Evolutionary conservation across 2,888 invertebrate genomes (phyloP).

Genomic region (Punctoribates punctum): DNA sequence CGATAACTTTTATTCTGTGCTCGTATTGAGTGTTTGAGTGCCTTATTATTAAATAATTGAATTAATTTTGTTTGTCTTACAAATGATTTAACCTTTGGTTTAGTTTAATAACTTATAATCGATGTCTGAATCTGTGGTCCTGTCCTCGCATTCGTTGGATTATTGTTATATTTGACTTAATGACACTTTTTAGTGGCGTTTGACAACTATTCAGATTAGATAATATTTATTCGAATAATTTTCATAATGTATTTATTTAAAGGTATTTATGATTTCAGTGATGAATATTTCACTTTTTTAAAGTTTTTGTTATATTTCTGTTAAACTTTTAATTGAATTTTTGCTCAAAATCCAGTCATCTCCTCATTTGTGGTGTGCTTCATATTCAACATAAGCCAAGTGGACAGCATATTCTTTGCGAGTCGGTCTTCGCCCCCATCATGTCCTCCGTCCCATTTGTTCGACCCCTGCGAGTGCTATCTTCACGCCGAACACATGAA

Average conservation of each 20-base stretch:
- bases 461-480: constrained; percentile 41
- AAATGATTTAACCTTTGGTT: too few species aligned
- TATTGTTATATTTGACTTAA: background rate
- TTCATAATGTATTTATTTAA: background rate
- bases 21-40: background rate
- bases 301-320: background rate
- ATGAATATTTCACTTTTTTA: background rate
- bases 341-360: background rate
- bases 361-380: background rate
- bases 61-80: too few species aligned
- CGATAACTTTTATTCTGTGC: background rate
- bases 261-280: background rate
- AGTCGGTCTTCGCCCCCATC: background rate
- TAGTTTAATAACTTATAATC: too few species aligned
- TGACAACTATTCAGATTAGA: background rate
- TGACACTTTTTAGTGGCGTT: background rate
- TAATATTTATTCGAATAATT: background rate
- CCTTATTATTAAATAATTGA: background rate
- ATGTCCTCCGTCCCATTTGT: constrained; percentile 42
- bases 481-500: constrained; percentile 34
- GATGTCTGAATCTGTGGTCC: too few species aligned
- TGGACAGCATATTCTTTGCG: constrained; percentile 9
- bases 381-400: background rate
- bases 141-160: too few species aligned
- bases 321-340: background rate